A percentile compares a stretch with the other conserved stretches of the same genome.
phyloP scores from a whole-genome alignment of 2,113 vertebrate species.

The Arothron firmamentum region DNA sequence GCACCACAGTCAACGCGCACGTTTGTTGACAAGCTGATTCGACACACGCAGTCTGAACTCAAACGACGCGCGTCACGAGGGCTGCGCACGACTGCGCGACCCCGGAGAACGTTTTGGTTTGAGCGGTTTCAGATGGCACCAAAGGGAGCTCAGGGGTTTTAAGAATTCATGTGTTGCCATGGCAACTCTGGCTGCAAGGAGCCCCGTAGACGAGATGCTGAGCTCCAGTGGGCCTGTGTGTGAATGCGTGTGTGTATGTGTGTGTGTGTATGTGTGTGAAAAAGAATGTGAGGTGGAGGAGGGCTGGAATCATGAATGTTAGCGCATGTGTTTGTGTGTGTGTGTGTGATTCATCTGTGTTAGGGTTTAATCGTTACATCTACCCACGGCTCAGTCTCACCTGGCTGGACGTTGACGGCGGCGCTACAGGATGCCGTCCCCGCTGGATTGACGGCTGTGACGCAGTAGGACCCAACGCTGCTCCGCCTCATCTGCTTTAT shows the following conservation, averaged over 20 bases:
- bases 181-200: slow-evolving; percentile 44
- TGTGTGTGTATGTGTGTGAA: too few species aligned
- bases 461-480: slow-evolving; percentile 78
- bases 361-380: too few species aligned
- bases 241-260: neutral
- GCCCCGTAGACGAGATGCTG: slow-evolving; percentile 43
- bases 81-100: slow-evolving; percentile 25
- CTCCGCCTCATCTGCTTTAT: slow-evolving; percentile 74
- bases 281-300: slow-evolving; percentile 50
- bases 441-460: slow-evolving; percentile 79
- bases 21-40: slow-evolving; percentile 46
- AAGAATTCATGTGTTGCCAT: slow-evolving; percentile 64
- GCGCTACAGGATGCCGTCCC: slow-evolving; percentile 80
- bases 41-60: neutral
- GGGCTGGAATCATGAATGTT: slow-evolving; percentile 19
- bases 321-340: too few species aligned
- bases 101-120: slow-evolving; percentile 32
- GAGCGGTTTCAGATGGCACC: slow-evolving; percentile 28
- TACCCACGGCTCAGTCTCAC: slow-evolving; percentile 49
- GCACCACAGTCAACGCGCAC: slow-evolving; percentile 3
- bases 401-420: slow-evolving; percentile 79
- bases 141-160: slow-evolving; percentile 32
- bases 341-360: too few species aligned
- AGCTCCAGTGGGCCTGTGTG: slow-evolving; percentile 51
- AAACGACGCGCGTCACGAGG: slow-evolving; percentile 22